Conservation (phyloP, 1,140 invertebrate genomes). For the Laupala kohalensis region DNA sequence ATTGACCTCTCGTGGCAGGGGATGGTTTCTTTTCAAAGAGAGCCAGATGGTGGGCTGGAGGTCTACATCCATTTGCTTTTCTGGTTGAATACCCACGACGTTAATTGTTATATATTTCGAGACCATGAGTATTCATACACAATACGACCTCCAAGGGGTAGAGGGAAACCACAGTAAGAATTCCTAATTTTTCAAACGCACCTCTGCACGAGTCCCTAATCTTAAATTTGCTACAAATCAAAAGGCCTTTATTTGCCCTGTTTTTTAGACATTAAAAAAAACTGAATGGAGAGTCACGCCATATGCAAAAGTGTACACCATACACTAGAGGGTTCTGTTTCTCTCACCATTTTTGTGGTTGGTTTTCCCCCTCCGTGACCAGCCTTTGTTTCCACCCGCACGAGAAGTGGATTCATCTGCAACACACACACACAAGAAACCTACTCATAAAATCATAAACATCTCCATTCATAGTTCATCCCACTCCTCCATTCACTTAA, state of each 20-base stretch:
- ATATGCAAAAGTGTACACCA: conserved; percentile 17
- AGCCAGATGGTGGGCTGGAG: no score
- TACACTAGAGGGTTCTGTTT: no score
- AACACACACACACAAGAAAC: conserved; percentile 15
- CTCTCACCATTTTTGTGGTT: conserved; percentile 77
- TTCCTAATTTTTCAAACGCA: conserved; percentile 3
- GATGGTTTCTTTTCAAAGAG: no score
- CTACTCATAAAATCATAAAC: no score
- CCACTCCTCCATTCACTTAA: no score
- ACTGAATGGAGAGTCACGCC: conserved; percentile 8
- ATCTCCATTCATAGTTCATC: no score
- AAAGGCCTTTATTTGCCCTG: neutral
- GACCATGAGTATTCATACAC: no score
- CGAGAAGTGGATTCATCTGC: conserved; percentile 79
- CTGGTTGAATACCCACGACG: no score
- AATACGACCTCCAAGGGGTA: conserved; percentile 10
- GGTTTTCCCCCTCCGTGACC: conserved; percentile 95
- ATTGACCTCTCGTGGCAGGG: no score
- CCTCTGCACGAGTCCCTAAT: neutral
- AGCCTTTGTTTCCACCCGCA: conserved; percentile 84
- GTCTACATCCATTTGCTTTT: no score
- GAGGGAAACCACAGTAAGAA: no score
- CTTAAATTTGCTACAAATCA: conserved; percentile 18
- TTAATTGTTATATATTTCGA: no score
- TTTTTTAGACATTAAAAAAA: conserved; percentile 1